Base-by-base conservation (phyloP, 2,797 vertebrate genomes). In the Leptatherina wallacei region DNA sequence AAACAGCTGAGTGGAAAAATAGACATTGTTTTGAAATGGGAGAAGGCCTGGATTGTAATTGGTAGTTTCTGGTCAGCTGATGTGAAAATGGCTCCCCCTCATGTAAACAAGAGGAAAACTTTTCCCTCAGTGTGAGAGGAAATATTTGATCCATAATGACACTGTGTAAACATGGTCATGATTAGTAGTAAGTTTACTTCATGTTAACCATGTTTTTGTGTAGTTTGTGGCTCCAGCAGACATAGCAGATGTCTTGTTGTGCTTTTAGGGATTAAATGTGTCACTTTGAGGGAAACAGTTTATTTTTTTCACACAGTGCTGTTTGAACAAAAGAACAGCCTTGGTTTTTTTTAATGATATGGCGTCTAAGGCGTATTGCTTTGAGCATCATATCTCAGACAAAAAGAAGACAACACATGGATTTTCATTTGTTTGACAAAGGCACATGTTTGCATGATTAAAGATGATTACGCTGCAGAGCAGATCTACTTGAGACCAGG, bases 381-480 rank as follows among this genome's bases (percentile, higher is more conserved):
- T 62, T 56, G 32, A 77, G 78, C 71, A 65, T 80, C 71, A 35
- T 4, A 36, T 38, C 10, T 22, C 1, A 11, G 59, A 70, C 60
- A 61, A 65, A 69, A 72, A 57, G 30, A 56, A 66, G 57, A 76
- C 63, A 77, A 57, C 42, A 59, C 61, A 47, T 61, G 71, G 65
- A 52, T 78, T 54, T 69, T 54, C 3, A 75, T 84, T 83, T 83
- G 76, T 79, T 66, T 61, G 80, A 80, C 79, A 66, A 88, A 85
- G 70, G 68, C 79, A 86, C 88, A 86, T 56, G 75, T 91, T 90
- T 90, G 83, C 88, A 88, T 91, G 82, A 92, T 83, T 90, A 93
- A 92, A 89, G 86, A 77, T 81, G 85, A 91, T 87, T 88, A 81
- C 64, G 68, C 42, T 1, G 78, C 66, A 65, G 82, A 82, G 72